Conservation (phyloP, 1,140 invertebrate genomes). For the Microplitis demolitor region DNA sequence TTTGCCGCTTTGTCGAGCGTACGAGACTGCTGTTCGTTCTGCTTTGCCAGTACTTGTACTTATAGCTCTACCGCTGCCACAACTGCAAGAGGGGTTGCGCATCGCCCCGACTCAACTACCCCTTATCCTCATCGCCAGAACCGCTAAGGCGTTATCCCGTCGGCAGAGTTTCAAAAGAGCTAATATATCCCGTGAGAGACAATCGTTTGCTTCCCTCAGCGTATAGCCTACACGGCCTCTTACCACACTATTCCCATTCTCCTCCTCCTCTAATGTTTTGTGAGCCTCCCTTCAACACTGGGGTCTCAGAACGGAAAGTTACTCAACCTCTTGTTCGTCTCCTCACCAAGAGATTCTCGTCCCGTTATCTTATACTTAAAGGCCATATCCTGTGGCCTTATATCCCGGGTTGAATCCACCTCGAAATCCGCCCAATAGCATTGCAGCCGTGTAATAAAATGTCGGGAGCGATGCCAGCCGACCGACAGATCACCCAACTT, state of each 20-base stretch:
- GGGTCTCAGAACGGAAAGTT: not conserved
- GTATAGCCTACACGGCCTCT: not conserved
- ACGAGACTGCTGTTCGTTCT: not conserved
- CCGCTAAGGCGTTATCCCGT: constrained; percentile 26
- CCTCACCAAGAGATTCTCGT: not conserved
- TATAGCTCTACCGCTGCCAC: not conserved
- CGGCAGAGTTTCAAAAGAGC: constrained; percentile 39
- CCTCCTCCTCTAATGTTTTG: not conserved
- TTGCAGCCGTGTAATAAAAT: constrained; percentile 47
- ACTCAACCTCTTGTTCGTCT: not conserved
- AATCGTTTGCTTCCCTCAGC: constrained; percentile 29
- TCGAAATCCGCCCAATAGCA: constrained; percentile 27
- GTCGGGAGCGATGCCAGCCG: constrained; percentile 47
- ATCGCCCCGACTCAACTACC: not conserved
- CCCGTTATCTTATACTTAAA: too few relatives aligned
- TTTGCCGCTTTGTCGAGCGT: constrained; percentile 33
- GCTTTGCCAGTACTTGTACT: too few relatives aligned
- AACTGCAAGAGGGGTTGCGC: not conserved
- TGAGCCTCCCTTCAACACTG: not conserved
- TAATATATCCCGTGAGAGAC: constrained; percentile 46
- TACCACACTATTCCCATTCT: not conserved
- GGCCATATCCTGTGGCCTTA: not conserved
- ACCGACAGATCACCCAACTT: constrained; percentile 50
- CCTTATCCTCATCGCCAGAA: not conserved
- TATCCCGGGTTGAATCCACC: not conserved